phyloP scores from a whole-genome alignment of 2,888 invertebrate genomes.

The Rotaria magnacalcarata region DNA sequence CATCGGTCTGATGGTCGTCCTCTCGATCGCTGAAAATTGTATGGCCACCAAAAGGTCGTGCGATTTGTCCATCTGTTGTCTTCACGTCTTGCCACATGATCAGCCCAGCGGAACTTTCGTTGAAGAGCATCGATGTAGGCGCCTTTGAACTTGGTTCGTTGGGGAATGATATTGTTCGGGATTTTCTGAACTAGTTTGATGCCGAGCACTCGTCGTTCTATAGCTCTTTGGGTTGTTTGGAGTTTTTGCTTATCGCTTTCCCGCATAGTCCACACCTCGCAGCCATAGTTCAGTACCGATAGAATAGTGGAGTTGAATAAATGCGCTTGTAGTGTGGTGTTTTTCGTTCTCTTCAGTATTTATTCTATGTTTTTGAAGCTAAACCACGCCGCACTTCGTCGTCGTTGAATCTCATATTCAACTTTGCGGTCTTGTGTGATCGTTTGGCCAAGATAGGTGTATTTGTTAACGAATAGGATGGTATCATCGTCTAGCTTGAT shows the following conservation, averaged over 20 bases:
- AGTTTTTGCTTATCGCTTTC: not conserved
- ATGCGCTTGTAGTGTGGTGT: not conserved
- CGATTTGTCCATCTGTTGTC: not conserved
- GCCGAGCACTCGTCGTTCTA: not conserved
- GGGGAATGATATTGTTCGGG: not conserved
- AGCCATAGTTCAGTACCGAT: not conserved
- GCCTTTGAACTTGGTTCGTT: not conserved
- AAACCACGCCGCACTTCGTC: not conserved
- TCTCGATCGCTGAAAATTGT: not conserved
- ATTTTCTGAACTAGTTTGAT: not conserved
- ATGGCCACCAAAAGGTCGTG: not conserved
- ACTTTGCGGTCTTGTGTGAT: not conserved
- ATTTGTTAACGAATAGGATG: not conserved
- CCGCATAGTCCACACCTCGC: not conserved
- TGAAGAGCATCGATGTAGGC: not conserved
- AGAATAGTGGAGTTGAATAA: not conserved
- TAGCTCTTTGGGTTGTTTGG: not conserved
- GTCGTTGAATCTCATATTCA: not conserved
- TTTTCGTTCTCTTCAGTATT: not conserved
- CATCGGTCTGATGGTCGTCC: not conserved
- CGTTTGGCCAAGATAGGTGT: not conserved
- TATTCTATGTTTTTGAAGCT: not conserved
- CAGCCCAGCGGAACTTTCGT: not conserved
- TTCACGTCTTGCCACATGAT: not conserved
- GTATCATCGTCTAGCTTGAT: not conserved